phyloP scores from a whole-genome alignment of 2,888 invertebrate species.

The Anagyrus pseudococci region DNA sequence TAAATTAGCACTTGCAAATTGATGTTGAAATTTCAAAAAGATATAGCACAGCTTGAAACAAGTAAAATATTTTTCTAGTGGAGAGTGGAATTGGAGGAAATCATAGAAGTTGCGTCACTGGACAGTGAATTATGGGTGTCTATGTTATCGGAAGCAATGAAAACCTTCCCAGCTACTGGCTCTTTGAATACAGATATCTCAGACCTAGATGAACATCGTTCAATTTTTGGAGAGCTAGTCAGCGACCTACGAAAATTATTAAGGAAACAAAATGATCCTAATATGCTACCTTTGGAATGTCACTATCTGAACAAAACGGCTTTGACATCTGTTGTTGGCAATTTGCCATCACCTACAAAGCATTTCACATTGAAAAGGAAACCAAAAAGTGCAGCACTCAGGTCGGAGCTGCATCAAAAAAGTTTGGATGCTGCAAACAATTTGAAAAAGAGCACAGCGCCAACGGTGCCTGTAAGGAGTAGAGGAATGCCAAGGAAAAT shows the following conservation, averaged over 20 bases:
- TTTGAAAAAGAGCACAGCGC: slow-evolving; percentile 85
- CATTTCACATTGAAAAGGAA: slow-evolving; percentile 91
- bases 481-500: slow-evolving; percentile 87
- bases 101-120: slow-evolving; percentile 88
- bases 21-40: not conserved
- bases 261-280: slow-evolving; percentile 83
- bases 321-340: slow-evolving; percentile 83
- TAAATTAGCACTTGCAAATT: too few species aligned
- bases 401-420: slow-evolving; percentile 90
- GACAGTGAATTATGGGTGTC: slow-evolving; percentile 98
- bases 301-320: slow-evolving; percentile 95
- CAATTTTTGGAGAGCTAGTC: slow-evolving; percentile 89
- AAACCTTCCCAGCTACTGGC: slow-evolving; percentile 89
- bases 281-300: slow-evolving; percentile 93
- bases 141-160: slow-evolving; percentile 94
- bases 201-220: slow-evolving; percentile 87
- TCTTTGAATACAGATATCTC: slow-evolving; percentile 88
- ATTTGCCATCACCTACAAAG: slow-evolving; percentile 83
- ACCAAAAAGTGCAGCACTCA: slow-evolving; percentile 90
- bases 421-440: slow-evolving; percentile 89
- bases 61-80: slow-evolving; percentile 70
- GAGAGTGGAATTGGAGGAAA: slow-evolving; percentile 91
- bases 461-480: slow-evolving; percentile 77
- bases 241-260: slow-evolving; percentile 83
- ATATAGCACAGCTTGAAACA: slow-evolving; percentile 7